Evolutionary conservation across 1,140 invertebrate genomes (phyloP), one percentile per base, ranked within the genome.

Genomic region (Orchestia grillus): DNA sequence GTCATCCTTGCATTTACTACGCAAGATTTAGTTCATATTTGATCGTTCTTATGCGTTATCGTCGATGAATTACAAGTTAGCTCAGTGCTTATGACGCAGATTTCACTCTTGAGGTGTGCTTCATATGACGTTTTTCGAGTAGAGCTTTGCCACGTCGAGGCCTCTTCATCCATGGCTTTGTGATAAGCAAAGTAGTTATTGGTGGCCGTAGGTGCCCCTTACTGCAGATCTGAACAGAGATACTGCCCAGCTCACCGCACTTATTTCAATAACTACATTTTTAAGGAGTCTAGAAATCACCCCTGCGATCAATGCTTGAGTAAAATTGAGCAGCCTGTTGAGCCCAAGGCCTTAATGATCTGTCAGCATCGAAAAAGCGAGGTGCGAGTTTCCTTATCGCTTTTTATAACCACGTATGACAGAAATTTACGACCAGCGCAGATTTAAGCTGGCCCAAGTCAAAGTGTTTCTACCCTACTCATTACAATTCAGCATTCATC

Each of bases 211-310:
- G 40, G 40, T 94, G 43, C 92, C 92, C 19, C 92, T 94, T 94
- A 47, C 36, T 94, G 44, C 92, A 23, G 44, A 94, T 94, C 44
- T 47, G 44, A 94, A 47, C 92, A 1, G 40, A 45, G 44, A 94
- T 94, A 45, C 40, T 94, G 43, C 44, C 92, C 8, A 40, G 44
- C 92, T 90, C 92, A 91, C 88, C 88, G 41, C 92, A 94, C 44
- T 94, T 45, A 44, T 94, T 94, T 94, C 92, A 94, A 94, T 94
- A 94, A 94, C 41, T 94, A 45, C 43, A 90, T 90, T 8, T 90
- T 44, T 90, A 90, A 90, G 88, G 41, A 90, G 43, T 90, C 43
- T 90, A 28, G 62, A 77, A 77, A 77, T 77, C 62, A 28, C 62
- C 11, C 62, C 62, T 77, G 28, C 62, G 15, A 77, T 77, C 62